Base-by-base conservation (phyloP, 92 coral and sea anemone genomes). In the Parazoanthus darwini region DNA sequence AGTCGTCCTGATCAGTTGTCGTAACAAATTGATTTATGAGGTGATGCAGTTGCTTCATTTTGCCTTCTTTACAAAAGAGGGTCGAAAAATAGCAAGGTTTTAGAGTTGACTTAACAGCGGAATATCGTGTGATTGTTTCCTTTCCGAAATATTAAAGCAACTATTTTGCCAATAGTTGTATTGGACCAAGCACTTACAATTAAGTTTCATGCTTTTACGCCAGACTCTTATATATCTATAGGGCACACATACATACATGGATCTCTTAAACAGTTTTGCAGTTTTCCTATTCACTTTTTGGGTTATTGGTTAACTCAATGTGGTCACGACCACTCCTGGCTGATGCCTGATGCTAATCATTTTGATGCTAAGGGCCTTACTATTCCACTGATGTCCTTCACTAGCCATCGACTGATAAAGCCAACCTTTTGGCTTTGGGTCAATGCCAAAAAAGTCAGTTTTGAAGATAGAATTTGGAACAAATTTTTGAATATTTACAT, bases 11-110 rank as follows among this genome's bases (percentile, higher is more conserved):
- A 63, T 33, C 3, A 15, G 13, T 80, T 8, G 25, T 44, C 10
- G 8, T 78, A 20, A 80, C 56, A 80, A 15, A 29, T 44, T 70
- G 79, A 84, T 84, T 84, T 84, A 84, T 72, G 78, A 42, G 78
- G 71, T 84, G 66, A n/a, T 37, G 26, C 58, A 80, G 1, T 18
- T 35, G 29, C 18, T 2, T 54, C 2, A 80, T 36, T 36, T 65
- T 56, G 18, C 50, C 46, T 11, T 77, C 48, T 23, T 26, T 5
- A 74, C 13, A 11, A 77, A 44, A 43, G 29, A 80, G 26, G 50
- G 37, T 80, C 33, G 33, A 38, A 80, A 54, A 80, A 4, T 18
- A 5, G 22, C 20, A 35, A 23, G 70, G 70, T 0, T 22, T 63
- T 63, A 6, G 8, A 63, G 70, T 18, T 63, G 6, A 63, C n/a